Base-by-base conservation (phyloP, 1,140 invertebrate genomes). In the Kradibia gibbosae region DNA sequence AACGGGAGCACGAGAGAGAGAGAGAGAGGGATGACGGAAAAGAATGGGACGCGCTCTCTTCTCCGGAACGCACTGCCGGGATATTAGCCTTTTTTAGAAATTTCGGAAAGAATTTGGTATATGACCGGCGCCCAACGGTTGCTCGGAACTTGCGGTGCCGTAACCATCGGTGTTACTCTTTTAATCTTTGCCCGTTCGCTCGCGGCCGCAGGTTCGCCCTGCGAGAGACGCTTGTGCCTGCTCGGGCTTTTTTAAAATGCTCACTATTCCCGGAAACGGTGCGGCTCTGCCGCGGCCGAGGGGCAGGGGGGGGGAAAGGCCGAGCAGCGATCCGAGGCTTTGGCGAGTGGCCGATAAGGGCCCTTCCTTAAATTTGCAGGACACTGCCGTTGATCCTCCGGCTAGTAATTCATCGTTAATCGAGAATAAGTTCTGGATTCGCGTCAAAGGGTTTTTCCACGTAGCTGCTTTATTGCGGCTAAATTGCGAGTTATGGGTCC, bases 91-190 rank as follows among this genome's bases (percentile, higher is more conserved):
- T 62, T 45, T 62, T 36, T 62, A 36, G 60, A 34, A n/a, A 34
- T 62, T 62, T 36, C 13, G 60, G 28, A 62, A 62, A 62, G 60
- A 31, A 62, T 62, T 34, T 62, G n/a, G n/a, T n/a, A 60, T 60
- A 31, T 2, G 55, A 28, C 10, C n/a, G n/a, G n/a, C n/a, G n/a
- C n/a, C n/a, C n/a, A n/a, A n/a, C n/a, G n/a, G n/a, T n/a, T n/a
- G n/a, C n/a, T n/a, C n/a, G n/a, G n/a, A n/a, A n/a, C n/a, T n/a
- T n/a, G n/a, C n/a, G n/a, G n/a, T n/a, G n/a, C n/a, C n/a, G n/a
- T n/a, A n/a, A n/a, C n/a, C n/a, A n/a, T n/a, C n/a, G n/a, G n/a
- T n/a, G n/a, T n/a, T n/a, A n/a, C n/a, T n/a, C n/a, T n/a, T n/a
- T n/a, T n/a, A n/a, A n/a, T n/a, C n/a, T n/a, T n/a, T n/a, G n/a